Percentiles rank a stretch among this genome's conserved stretches.
These are phyloP conservation scores for Caradrina kadenii DNA, from an alignment of 2,888 invertebrate genomes.

Conservation along the genomic window DNA sequence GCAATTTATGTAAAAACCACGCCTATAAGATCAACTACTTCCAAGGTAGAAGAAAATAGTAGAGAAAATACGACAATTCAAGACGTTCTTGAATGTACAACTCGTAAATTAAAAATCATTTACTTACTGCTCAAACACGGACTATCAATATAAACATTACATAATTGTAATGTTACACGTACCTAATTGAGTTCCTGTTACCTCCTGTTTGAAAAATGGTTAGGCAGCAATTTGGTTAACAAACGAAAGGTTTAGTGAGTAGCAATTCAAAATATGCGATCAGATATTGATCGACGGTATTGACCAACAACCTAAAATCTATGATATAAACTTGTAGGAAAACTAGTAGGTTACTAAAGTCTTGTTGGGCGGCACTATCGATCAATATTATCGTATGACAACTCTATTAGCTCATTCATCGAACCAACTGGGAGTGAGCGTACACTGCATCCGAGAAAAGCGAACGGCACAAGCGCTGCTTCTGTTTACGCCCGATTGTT, in stretches of 20 bases:
- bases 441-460: slow-evolving; percentile 26
- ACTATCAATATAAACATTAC: slow-evolving; percentile 22
- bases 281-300: not conserved
- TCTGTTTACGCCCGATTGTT: slow-evolving; percentile 30
- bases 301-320: not conserved
- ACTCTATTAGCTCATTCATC: not conserved
- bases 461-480: slow-evolving; percentile 21
- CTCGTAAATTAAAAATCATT: slow-evolving; percentile 24
- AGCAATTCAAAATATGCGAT: not conserved
- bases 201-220: slow-evolving; percentile 17
- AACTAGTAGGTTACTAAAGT: not conserved
- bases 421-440: slow-evolving; percentile 23
- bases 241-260: not conserved
- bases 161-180: slow-evolving; percentile 7
- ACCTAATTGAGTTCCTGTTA: slow-evolving; percentile 9
- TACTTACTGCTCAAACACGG: slow-evolving; percentile 8
- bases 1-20: slow-evolving; percentile 32
- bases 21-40: slow-evolving; percentile 6
- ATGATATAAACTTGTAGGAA: not conserved
- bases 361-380: not conserved
- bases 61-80: not conserved
- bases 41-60: slow-evolving; percentile 20
- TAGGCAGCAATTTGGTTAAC: not conserved
- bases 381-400: slow-evolving; percentile 11
- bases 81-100: slow-evolving; percentile 12